These are phyloP conservation scores for Bovichtus variegatus DNA, from an alignment of 2,797 vertebrate genomes.

Conservation along the genomic window DNA sequence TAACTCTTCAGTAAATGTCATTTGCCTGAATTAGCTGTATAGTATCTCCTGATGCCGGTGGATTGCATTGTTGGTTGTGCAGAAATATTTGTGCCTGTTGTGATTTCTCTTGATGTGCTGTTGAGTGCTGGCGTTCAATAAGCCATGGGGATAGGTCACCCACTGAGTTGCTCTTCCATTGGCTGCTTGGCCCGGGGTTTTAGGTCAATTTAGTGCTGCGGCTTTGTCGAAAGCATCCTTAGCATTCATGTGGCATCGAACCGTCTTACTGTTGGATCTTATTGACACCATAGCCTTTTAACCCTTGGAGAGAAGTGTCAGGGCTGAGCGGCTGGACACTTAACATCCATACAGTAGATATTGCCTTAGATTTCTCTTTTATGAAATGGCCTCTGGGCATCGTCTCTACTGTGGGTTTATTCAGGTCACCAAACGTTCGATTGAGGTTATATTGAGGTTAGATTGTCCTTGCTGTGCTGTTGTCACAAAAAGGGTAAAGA, in stretches of 20 bases:
- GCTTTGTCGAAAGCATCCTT: conserved; percentile 70
- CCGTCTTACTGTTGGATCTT: conserved; percentile 52
- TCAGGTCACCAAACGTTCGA: conserved; percentile 58
- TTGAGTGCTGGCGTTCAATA: conserved; percentile 68
- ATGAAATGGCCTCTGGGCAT: conserved; percentile 34
- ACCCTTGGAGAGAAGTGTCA: conserved; percentile 25
- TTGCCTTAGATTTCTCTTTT: conserved; percentile 40
- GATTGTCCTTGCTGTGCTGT: conserved; percentile 24
- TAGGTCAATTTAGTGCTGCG: conserved; percentile 66
- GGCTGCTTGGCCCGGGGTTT: conserved; percentile 60
- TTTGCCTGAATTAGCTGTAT: conserved; percentile 79
- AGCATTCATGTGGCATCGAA: conserved; percentile 69
- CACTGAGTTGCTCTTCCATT: conserved; percentile 34
- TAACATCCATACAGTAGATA: conserved; percentile 48
- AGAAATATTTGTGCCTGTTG: conserved; percentile 81
- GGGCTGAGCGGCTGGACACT: conserved; percentile 10
- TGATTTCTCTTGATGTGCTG: conserved; percentile 69
- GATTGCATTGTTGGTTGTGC: conserved; percentile 60
- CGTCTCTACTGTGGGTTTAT: conserved; percentile 21
- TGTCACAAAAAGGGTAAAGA: conserved; percentile 34
- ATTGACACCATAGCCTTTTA: conserved; percentile 63
- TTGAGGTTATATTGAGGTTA: conserved; percentile 41
- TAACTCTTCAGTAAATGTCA: conserved; percentile 82
- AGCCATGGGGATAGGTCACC: conserved; percentile 55
- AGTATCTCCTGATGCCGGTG: conserved; percentile 65